Conservation (phyloP, 2,888 invertebrate genomes). For the Fabriciana adippe region DNA sequence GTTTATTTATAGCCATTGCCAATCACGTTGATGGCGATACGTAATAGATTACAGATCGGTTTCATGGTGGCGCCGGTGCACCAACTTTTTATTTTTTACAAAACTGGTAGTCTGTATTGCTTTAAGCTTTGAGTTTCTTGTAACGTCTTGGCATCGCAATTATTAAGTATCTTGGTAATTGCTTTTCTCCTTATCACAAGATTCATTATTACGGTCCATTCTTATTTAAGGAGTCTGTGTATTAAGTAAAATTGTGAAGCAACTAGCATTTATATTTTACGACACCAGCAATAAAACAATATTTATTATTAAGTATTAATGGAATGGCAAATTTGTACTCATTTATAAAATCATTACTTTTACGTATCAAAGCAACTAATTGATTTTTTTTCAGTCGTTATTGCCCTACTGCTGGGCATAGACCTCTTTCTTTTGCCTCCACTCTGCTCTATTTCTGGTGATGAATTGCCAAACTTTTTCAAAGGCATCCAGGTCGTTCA, state of each 20-base stretch:
- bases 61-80: slow-evolving; percentile 30
- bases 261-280: slow-evolving; percentile 10
- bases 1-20: slow-evolving; percentile 26
- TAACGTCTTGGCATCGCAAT: slow-evolving; percentile 3
- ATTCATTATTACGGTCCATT: slow-evolving; percentile 6
- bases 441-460: no score
- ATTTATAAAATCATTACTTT: no score
- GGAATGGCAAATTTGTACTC: no score
- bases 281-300: background rate
- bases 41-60: slow-evolving; percentile 29
- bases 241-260: slow-evolving; percentile 11
- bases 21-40: slow-evolving; percentile 31
- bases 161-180: slow-evolving; percentile 22
- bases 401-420: no score
- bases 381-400: no score
- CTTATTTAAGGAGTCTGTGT: background rate
- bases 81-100: slow-evolving; percentile 21
- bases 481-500: no score
- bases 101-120: slow-evolving; percentile 21
- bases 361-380: no score
- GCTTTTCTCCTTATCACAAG: slow-evolving; percentile 21
- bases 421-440: no score
- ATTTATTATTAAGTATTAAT: no score
- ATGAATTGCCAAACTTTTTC: no score
- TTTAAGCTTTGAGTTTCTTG: slow-evolving; percentile 15